These are phyloP conservation scores for Acrocephalus kingi DNA, from an alignment of 2,113 vertebrate genomes.

Conservation along the genomic window DNA sequence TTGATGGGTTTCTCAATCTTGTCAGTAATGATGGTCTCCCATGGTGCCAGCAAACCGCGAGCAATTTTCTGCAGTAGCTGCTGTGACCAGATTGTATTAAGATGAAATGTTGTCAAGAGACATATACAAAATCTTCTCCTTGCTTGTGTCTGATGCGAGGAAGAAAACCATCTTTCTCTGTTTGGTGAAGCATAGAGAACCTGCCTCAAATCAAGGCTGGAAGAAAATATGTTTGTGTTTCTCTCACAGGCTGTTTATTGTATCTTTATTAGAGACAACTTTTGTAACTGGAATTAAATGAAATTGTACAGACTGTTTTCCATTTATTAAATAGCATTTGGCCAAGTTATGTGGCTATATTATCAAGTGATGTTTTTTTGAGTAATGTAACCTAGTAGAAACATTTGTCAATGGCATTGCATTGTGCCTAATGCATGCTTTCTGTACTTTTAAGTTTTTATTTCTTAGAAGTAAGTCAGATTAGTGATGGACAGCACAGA, in stretches of 20 bases:
- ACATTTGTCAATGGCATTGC: background rate
- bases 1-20: constrained; percentile 69
- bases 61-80: constrained; percentile 71
- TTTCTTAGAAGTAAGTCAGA: constrained; percentile 2
- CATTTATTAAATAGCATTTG: background rate
- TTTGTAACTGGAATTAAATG: background rate
- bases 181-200: constrained; percentile 25
- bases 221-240: background rate
- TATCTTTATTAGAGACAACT: background rate
- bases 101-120: constrained; percentile 72
- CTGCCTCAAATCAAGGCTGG: background rate
- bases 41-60: constrained; percentile 62
- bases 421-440: background rate
- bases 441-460: background rate
- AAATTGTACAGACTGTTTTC: background rate
- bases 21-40: constrained; percentile 67
- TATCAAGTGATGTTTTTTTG: background rate
- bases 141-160: constrained; percentile 32
- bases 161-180: constrained; percentile 20
- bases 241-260: background rate
- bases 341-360: background rate
- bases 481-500: background rate
- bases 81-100: constrained; percentile 71
- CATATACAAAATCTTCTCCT: constrained; percentile 38
- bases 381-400: background rate